phyloP scores from a whole-genome alignment of 2,797 vertebrate genomes.

The Phataginus tetradactyla region DNA sequence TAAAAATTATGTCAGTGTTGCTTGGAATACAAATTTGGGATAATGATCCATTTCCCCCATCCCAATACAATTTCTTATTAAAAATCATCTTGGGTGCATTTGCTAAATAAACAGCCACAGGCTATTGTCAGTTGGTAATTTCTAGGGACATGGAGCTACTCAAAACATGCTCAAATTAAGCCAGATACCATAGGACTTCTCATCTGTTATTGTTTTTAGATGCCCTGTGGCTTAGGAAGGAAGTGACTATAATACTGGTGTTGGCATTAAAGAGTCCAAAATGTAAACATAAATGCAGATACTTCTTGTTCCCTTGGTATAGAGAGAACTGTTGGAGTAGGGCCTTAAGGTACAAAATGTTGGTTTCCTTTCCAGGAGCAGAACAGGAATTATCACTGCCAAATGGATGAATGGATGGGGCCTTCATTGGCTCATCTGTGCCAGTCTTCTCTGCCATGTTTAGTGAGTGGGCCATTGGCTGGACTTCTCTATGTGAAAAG shows the following conservation, averaged over 20 bases:
- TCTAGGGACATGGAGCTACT: neutral
- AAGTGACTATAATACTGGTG: neutral
- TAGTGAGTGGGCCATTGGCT: neutral
- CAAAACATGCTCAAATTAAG: neutral
- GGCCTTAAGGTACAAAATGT: neutral
- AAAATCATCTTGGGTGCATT: conserved; percentile 23
- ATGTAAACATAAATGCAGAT: neutral
- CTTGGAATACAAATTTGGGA: too few species aligned
- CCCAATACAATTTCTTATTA: conserved; percentile 23
- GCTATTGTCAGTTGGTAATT: neutral
- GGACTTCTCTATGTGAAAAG: neutral
- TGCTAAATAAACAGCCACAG: conserved; percentile 14
- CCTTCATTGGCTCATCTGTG: neutral
- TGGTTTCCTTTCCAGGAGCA: neutral
- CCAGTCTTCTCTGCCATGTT: neutral
- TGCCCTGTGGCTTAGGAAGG: neutral
- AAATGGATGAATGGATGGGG: neutral
- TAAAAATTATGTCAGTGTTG: neutral
- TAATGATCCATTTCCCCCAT: neutral
- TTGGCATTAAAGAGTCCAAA: neutral
- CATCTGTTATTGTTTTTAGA: neutral
- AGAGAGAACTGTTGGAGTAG: neutral
- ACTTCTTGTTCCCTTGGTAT: neutral
- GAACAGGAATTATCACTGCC: neutral
- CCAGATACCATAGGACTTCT: neutral